Base-by-base conservation (phyloP, 1,140 invertebrate genomes). In the Scaptomyza graminum region DNA sequence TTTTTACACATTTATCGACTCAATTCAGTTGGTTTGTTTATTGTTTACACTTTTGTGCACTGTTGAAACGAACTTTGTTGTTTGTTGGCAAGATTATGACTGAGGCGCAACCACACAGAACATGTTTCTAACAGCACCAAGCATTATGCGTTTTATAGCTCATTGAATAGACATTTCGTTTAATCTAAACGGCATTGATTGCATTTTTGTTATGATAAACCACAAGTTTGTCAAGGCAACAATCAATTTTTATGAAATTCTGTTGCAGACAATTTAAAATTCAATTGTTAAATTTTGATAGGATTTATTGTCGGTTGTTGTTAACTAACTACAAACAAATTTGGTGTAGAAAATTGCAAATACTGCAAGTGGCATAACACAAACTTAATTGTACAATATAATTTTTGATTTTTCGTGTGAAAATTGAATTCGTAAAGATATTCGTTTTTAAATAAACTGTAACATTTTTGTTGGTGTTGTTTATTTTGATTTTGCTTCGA, bases 1-100 rank as follows among this genome's bases (percentile, higher is more conserved):
- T 31, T 50, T 50, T 50, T 28, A n/a, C n/a, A 22, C 11, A 49
- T 50, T 50, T 50, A 50, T 50, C 49, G n/a, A 50, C 49, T 50
- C 37, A 41, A 41, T 41, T 41, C 12, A 0, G 25, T 13, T 31
- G n/a, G 31, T 37, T 8, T 41, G 37, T 43, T 25, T 55, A 57
- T 22, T 57, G 44, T 46, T 13, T 28, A 50, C 49, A n/a, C 47
- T 11, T 50, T 50, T 50, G 11, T 50, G n/a, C 12, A 31, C 5
- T 9, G 28, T 31, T 31, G 12, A n/a, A 49, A 49, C n/a, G 9
- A 49, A 49, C 18, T 25, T 44, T 22, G 5, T 39, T 54, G 4
- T 7, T 44, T 22, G 11, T 54, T 54, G 9, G n/a, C 12, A 11
- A 44, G 22, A 43, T 57, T 43, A 28, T 43, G 22, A 9, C n/a